A percentile compares a stretch with the other conserved stretches of the same genome.
phyloP scores from a whole-genome alignment of 2,797 vertebrate genomes.

The Xiphophorus birchmanni region DNA sequence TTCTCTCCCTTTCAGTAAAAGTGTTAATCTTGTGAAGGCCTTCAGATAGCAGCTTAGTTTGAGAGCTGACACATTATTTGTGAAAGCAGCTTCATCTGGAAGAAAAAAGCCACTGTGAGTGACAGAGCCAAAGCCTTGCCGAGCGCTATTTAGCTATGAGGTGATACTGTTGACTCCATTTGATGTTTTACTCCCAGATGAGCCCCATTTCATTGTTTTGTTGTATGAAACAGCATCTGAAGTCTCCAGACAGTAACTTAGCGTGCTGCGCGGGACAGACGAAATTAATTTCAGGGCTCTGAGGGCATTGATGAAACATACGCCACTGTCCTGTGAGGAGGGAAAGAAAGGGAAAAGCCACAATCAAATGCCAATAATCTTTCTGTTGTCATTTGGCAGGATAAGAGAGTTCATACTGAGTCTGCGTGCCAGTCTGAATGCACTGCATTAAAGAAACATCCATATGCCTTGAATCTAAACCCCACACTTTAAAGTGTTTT shows the following conservation, averaged over 20 bases:
- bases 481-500: neutral
- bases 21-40: slow-evolving; percentile 16
- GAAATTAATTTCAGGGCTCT: slow-evolving; percentile 47
- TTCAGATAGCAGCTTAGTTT: slow-evolving; percentile 35
- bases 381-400: neutral
- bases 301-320: slow-evolving; percentile 37
- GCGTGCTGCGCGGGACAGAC: slow-evolving; percentile 25
- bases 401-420: slow-evolving; percentile 22
- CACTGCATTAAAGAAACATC: neutral
- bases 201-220: slow-evolving; percentile 41
- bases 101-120: slow-evolving; percentile 15
- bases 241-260: slow-evolving; percentile 50
- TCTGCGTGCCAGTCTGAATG: neutral
- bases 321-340: slow-evolving; percentile 22
- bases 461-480: neutral
- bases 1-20: neutral
- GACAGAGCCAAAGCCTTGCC: slow-evolving; percentile 32
- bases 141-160: slow-evolving; percentile 42
- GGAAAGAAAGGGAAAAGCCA: neutral
- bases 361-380: slow-evolving; percentile 38
- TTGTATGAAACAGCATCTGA: slow-evolving; percentile 40
- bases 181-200: slow-evolving; percentile 61
- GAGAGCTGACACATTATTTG: slow-evolving; percentile 35
- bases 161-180: slow-evolving; percentile 56
- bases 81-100: slow-evolving; percentile 18